Evolutionary conservation across 2,797 vertebrate species (phyloP), one percentile per base, ranked within the genome.

Genomic region (Rhinichthys osculus): DNA sequence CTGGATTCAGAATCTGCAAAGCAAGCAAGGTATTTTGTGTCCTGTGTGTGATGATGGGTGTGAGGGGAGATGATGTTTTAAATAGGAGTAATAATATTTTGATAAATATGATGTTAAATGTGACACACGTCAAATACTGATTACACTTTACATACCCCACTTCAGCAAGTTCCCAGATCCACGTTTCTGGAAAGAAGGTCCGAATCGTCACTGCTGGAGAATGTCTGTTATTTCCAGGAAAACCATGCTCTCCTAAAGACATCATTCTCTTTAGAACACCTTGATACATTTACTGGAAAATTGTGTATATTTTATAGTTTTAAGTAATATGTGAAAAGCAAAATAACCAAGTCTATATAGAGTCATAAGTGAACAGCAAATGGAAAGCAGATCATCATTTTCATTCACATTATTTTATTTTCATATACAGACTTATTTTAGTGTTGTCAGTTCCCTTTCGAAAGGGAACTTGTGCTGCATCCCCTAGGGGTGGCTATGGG

Each of bases 161-260:
- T 84, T 93, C 89, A 71, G 92, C 83, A 70, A 95, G 86, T 44
- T 93, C 90, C 94, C 94, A 96, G 59, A 95, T 91, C 95, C 94
- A 95, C 1, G 94, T 95, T 88, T 95, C 93, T 3, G 94, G 94
- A 82, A 94, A 95, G 81, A 93, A 71, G 7, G 94, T 87, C 0
- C 89, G 89, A 81, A 89, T 62, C 1, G 87, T 91, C 47, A 83
- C 7, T 13, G 21, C n/a, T 38, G 5, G 27, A 93, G 3, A 2
- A 1, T 7, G 7, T 19, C 3, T 4, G 1, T 33, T 27, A 27
- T 27, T 27, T 27, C 27, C 27, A 27, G 27, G 27, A 27, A 27
- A 27, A 27, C 27, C 27, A 27, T 27, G 27, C 27, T 27, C 27
- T 27, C 27, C 27, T 27, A 0, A 0, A 72, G 87, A 13, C 5